A percentile compares a stretch with the other conserved stretches of the same genome.
phyloP scores from a whole-genome alignment of 2,888 invertebrate species.

The Stomorhina lunata region DNA sequence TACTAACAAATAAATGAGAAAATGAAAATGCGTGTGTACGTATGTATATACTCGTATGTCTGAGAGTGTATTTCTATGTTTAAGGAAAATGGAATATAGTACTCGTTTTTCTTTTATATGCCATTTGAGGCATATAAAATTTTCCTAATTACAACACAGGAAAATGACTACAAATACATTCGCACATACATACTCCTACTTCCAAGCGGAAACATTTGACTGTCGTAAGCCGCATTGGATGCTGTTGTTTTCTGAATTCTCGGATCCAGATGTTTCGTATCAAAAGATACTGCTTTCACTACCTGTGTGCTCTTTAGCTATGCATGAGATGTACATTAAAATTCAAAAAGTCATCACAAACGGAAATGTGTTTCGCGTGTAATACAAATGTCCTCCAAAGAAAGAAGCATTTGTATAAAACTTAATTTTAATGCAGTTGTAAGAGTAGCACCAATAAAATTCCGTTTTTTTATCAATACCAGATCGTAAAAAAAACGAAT shows the following conservation, averaged over 20 bases:
- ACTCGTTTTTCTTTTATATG: conserved; percentile 54
- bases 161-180: conserved; percentile 22
- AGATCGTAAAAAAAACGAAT: no score
- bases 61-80: background rate
- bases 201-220: conserved; percentile 1
- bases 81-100: conserved; percentile 7
- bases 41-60: background rate
- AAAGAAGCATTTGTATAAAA: conserved; percentile 18
- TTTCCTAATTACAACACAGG: conserved; percentile 57
- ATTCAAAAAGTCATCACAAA: conserved; percentile 54
- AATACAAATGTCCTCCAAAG: conserved; percentile 33
- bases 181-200: background rate
- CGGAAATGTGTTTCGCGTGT: conserved; percentile 45
- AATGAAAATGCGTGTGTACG: background rate
- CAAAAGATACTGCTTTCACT: background rate
- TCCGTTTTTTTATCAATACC: no score
- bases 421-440: conserved; percentile 39
- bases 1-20: background rate
- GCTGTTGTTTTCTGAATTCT: background rate
- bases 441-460: background rate
- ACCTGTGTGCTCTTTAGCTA: conserved; percentile 33
- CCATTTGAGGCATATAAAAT: conserved; percentile 59
- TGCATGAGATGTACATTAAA: conserved; percentile 54
- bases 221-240: background rate
- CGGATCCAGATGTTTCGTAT: background rate